phyloP scores from a whole-genome alignment of 2,113 vertebrate genomes.

The Monopterus albus region DNA sequence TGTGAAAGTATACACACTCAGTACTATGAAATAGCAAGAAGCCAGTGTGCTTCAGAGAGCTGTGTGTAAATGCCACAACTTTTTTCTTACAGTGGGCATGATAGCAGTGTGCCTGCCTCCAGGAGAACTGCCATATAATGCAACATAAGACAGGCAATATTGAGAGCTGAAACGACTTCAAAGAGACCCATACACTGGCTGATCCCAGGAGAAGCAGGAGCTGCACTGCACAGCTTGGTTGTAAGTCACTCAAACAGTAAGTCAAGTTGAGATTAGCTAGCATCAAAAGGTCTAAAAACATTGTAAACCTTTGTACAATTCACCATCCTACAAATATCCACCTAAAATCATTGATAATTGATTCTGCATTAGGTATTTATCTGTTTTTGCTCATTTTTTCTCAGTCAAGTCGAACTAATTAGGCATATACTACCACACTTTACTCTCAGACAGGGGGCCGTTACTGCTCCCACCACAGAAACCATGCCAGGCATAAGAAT shows the following conservation, averaged over 20 bases:
- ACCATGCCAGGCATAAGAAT: background rate
- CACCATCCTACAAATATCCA: background rate
- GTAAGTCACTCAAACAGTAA: conserved; percentile 23
- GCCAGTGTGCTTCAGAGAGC: background rate
- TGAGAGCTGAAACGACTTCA: conserved; percentile 40
- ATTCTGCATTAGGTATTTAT: background rate
- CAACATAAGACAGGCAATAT: conserved; percentile 30
- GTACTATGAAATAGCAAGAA: background rate
- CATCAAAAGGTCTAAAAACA: background rate
- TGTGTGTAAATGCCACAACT: conserved; percentile 33
- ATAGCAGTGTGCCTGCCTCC: conserved; percentile 14
- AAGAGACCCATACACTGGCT: conserved; percentile 39
- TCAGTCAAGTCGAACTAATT: background rate
- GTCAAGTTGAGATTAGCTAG: background rate
- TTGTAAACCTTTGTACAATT: background rate
- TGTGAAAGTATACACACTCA: conserved; percentile 1
- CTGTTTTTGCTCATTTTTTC: background rate
- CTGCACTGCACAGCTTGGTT: conserved; percentile 1
- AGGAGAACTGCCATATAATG: conserved; percentile 18
- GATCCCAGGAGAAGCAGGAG: conserved; percentile 32
- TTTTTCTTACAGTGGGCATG: background rate
- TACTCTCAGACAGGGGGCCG: background rate
- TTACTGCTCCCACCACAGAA: background rate
- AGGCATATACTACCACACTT: background rate
- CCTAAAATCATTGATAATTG: background rate